Evolutionary conservation across 2,113 vertebrate species (phyloP).

Genomic region (Platanista minor): DNA sequence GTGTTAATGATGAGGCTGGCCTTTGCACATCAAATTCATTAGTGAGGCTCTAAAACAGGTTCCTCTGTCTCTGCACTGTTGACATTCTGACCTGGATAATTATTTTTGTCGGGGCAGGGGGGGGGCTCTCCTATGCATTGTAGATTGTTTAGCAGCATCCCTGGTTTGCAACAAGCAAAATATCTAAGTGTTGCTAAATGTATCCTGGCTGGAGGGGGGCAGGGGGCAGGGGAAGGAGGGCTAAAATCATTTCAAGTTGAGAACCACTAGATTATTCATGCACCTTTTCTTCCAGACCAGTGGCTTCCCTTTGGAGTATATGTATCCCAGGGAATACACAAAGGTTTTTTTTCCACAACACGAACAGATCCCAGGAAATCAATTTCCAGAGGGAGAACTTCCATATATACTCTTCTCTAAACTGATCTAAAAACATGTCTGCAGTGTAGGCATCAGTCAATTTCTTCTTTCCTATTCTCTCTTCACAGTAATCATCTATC

Average conservation of each 20-base stretch:
- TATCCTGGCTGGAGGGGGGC: accelerated
- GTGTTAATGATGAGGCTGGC: not conserved
- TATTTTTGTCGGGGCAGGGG: too few relatives aligned
- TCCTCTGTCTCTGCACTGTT: not conserved
- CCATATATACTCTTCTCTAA: not conserved
- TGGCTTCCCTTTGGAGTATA: not conserved
- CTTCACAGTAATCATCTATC: not conserved
- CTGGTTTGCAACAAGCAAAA: not conserved
- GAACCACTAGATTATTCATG: not conserved
- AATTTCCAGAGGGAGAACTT: not conserved
- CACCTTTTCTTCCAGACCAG: not conserved
- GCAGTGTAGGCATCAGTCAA: not conserved
- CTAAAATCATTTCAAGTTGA: not conserved
- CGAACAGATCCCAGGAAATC: not conserved
- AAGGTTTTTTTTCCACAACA: not conserved
- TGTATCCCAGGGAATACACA: not conserved
- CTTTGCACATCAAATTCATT: not conserved
- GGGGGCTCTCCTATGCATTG: accelerated
- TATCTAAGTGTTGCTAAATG: not conserved
- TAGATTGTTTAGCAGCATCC: not conserved
- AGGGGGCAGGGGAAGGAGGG: too few relatives aligned
- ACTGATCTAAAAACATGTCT: not conserved
- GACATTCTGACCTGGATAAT: not conserved
- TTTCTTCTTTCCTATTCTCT: not conserved
- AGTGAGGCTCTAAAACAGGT: not conserved